Percentiles rank a stretch among this genome's conserved stretches.
Evolutionary conservation across 2,888 invertebrate species (phyloP).

Genomic region (Arrhopalites spinosus): DNA sequence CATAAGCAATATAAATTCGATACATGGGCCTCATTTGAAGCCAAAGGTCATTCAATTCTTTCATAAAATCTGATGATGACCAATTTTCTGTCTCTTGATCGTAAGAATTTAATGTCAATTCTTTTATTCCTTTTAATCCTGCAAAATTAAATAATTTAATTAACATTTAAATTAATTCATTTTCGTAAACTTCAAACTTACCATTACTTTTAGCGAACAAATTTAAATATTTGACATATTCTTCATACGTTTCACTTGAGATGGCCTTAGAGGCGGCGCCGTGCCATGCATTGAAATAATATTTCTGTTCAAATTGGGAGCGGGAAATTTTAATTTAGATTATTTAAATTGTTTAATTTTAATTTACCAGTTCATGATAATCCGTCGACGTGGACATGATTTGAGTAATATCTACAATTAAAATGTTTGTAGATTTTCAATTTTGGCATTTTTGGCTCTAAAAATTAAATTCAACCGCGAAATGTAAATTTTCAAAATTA

Average conservation of each 20-base stretch:
- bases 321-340: too few species aligned
- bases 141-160: too few species aligned
- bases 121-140: constrained; percentile 44
- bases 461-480: too few species aligned
- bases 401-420: too few species aligned
- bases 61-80: constrained; percentile 37
- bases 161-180: too few species aligned
- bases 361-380: too few species aligned
- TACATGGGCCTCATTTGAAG: constrained; percentile 41
- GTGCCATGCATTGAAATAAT: constrained; percentile 43
- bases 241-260: constrained; percentile 30
- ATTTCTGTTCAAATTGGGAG: not conserved
- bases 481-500: too few species aligned
- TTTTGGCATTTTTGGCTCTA: too few species aligned
- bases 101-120: constrained; percentile 43
- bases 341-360: too few species aligned
- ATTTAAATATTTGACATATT: constrained; percentile 39
- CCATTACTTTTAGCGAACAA: constrained; percentile 41
- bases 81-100: constrained; percentile 42
- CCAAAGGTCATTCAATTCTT: constrained; percentile 38
- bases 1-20: constrained; percentile 38
- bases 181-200: too few species aligned
- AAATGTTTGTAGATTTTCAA: too few species aligned
- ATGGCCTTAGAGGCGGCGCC: constrained; percentile 40
- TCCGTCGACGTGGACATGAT: too few species aligned